Percentiles rank a stretch among this genome's conserved stretches.
These are phyloP conservation scores for Ictidomys tridecemlineatus DNA, from an alignment of 2,113 vertebrate species.

Conservation along the genomic window DNA sequence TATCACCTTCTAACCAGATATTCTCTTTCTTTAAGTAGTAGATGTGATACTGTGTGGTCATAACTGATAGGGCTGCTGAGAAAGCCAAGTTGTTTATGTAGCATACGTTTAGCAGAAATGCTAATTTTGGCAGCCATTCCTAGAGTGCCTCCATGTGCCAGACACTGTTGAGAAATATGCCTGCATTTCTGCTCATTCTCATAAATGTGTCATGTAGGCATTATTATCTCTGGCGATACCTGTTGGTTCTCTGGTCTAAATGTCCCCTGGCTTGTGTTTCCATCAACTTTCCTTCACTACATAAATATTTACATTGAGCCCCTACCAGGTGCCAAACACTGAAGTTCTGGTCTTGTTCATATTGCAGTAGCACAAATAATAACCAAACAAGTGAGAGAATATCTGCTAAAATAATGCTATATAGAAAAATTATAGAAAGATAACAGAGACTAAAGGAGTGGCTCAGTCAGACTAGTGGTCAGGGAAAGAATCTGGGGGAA, in stretches of 20 bases:
- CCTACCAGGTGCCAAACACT: not conserved
- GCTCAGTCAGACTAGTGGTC: not conserved
- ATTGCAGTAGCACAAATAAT: not conserved
- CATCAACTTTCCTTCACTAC: not conserved
- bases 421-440: not conserved
- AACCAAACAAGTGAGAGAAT: not conserved
- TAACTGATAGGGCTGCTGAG: not conserved
- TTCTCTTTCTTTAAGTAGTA: not conserved
- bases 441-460: not conserved
- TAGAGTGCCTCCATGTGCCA: not conserved
- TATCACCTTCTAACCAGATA: not conserved
- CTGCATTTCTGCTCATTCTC: not conserved
- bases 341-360: not conserved
- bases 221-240: not conserved
- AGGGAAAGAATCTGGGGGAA: not conserved
- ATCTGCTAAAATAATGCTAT: not conserved
- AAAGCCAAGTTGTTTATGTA: not conserved
- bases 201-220: not conserved
- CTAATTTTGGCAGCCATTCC: not conserved
- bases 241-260: not conserved
- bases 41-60: not conserved
- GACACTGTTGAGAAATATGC: conserved; percentile 28
- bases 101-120: not conserved
- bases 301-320: not conserved
- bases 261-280: not conserved